A percentile compares a stretch with the other conserved stretches of the same genome.
phyloP scores from a whole-genome alignment of 2,113 vertebrate genomes.

The Embiotoca jacksoni region DNA sequence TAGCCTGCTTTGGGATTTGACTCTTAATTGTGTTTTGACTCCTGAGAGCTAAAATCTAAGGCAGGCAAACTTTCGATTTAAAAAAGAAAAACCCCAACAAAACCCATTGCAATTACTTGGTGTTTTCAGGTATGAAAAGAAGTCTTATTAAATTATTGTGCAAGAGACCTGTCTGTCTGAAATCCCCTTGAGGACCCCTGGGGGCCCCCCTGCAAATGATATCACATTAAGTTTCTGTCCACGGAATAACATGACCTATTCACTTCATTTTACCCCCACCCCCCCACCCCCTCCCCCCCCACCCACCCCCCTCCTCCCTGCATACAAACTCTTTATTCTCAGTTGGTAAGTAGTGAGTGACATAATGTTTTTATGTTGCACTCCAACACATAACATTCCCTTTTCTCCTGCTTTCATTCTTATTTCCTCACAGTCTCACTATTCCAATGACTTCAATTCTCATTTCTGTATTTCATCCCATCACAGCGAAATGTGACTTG shows the following conservation, averaged over 20 bases:
- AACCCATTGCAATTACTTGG: not conserved
- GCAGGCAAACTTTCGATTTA: not conserved
- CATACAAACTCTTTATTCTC: not conserved
- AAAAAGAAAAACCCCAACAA: not conserved
- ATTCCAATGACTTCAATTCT: constrained; percentile 25
- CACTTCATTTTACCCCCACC: not conserved
- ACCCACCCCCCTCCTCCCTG: no score
- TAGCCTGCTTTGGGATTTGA: not conserved
- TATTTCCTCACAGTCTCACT: constrained; percentile 47
- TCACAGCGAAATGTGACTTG: not conserved
- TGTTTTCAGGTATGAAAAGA: not conserved
- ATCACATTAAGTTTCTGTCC: constrained; percentile 20
- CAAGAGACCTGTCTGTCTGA: not conserved
- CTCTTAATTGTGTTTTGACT: not conserved
- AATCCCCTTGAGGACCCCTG: constrained; percentile 35
- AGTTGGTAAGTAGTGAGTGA: not conserved
- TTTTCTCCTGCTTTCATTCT: constrained; percentile 48
- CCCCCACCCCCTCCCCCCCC: no score
- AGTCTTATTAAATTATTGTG: not conserved
- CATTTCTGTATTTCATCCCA: constrained; percentile 53
- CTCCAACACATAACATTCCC: not conserved
- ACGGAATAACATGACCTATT: constrained; percentile 6
- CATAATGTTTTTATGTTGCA: not conserved
- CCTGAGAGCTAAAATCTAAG: not conserved
- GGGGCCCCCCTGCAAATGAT: not conserved